These are phyloP conservation scores for Conistra vaccinii DNA, from an alignment of 2,888 invertebrate genomes.

Conservation along the genomic window DNA sequence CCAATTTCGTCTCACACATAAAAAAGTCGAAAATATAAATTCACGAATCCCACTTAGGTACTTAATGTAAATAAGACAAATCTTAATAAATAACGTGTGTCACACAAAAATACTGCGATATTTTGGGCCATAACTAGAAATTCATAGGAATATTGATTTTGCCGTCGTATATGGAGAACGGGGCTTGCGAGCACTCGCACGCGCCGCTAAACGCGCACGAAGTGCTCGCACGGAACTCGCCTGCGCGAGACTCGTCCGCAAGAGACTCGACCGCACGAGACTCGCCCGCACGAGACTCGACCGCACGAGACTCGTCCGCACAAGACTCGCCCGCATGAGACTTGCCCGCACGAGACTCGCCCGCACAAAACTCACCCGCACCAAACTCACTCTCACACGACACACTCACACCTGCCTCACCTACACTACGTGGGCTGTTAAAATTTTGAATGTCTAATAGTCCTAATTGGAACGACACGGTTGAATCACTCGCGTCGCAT, in stretches of 20 bases:
- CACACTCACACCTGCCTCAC: conserved; percentile 37
- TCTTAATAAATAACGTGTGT: conserved; percentile 56
- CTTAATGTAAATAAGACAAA: conserved; percentile 55
- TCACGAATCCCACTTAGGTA: conserved; percentile 62
- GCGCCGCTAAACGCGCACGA: conserved; percentile 24
- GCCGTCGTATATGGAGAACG: conserved; percentile 62
- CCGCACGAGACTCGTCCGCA: background rate
- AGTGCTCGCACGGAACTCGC: background rate
- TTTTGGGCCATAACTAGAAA: conserved; percentile 51
- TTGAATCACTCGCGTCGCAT: conserved; percentile 12
- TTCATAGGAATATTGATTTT: conserved; percentile 62
- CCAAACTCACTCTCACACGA: conserved; percentile 33
- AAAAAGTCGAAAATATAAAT: conserved; percentile 64
- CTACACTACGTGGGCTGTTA: conserved; percentile 37
- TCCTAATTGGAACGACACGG: conserved; percentile 40
- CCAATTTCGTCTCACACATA: conserved; percentile 42
- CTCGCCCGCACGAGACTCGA: background rate
- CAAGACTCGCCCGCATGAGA: background rate
- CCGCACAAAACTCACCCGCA: background rate
- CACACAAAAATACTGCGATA: conserved; percentile 63
- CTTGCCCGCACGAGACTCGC: background rate
- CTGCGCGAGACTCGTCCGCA: background rate
- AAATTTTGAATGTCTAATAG: conserved; percentile 53
- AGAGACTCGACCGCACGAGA: background rate
- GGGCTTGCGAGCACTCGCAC: conserved; percentile 25